Base-by-base conservation (phyloP, 2,113 vertebrate species). In the Hymenochirus boettgeri region DNA sequence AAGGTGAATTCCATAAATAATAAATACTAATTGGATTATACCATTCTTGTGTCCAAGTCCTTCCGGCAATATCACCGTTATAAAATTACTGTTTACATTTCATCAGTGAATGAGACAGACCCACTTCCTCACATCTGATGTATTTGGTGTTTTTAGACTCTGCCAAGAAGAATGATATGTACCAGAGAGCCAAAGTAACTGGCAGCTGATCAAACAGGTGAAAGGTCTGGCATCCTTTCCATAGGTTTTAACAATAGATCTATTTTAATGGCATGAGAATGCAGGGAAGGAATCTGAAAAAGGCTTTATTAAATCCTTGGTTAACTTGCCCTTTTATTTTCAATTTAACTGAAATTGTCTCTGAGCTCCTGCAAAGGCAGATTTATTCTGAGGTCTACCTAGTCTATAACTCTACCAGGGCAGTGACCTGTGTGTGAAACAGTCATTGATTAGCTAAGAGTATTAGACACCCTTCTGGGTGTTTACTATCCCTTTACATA, bases 51-150 rank as follows among this genome's bases (percentile, higher is more conserved):
- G 17, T 2, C 3, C 13, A 42, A 42, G 13, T n/a, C n/a, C n/a
- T n/a, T n/a, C n/a, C n/a, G n/a, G n/a, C n/a, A n/a, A n/a, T n/a
- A n/a, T n/a, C n/a, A 17, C n/a, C 39, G n/a, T 42, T 42, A 42
- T 42, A 42, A 42, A 42, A 42, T 42, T n/a, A 17, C 17, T 42
- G 39, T 42, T 42, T 42, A 42, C n/a, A 42, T 42, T 42, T 42
- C 39, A 42, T 42, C 13, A 7, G 11, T 35, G 33, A 12, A 35
- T 13, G 8, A 4, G 17, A 42, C 13, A 42, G 39, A 15, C 39
- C 39, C 39, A 42, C 39, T 42, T n/a, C 15, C 11, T 42, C 39
- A 15, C 39, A 6, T 15, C 15, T 42, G 13, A 42, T 6, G 39
- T 42, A 39, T 39, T 13, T 39, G 12, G 35, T 12, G 12, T 7